phyloP scores from a whole-genome alignment of 2,797 vertebrate species.

The Thripadectes ignobilis region DNA sequence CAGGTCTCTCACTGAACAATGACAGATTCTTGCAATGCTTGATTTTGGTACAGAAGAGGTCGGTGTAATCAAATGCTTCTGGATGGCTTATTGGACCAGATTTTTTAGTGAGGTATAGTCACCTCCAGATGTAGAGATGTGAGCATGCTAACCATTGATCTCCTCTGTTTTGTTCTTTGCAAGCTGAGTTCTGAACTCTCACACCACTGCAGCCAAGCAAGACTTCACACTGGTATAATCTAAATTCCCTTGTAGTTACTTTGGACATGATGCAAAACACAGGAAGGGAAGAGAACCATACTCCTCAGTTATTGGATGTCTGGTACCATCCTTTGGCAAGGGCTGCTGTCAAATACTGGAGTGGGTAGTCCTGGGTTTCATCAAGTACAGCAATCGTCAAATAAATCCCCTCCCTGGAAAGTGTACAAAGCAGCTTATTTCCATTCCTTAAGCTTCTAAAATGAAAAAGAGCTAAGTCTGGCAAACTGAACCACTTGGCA shows the following conservation, averaged over 20 bases:
- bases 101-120: slow-evolving; percentile 5
- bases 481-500: slow-evolving; percentile 51
- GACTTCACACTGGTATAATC: slow-evolving; percentile 28
- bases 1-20: slow-evolving; percentile 51
- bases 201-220: slow-evolving; percentile 58
- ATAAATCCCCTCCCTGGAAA: slow-evolving; percentile 54
- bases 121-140: background rate
- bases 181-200: slow-evolving; percentile 38
- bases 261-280: background rate
- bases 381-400: slow-evolving; percentile 13
- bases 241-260: slow-evolving; percentile 37
- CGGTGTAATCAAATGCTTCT: slow-evolving; percentile 84
- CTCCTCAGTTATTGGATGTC: background rate
- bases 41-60: slow-evolving; percentile 77
- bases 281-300: background rate
- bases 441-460: slow-evolving; percentile 55
- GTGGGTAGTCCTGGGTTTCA: slow-evolving; percentile 12
- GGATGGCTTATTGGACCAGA: slow-evolving; percentile 78
- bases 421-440: slow-evolving; percentile 60
- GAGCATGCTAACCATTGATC: background rate
- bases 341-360: slow-evolving; percentile 26
- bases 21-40: slow-evolving; percentile 62
- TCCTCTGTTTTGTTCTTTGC: background rate
- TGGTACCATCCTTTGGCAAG: slow-evolving; percentile 44
- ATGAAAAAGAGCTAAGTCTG: slow-evolving; percentile 53